A percentile compares a stretch with the other conserved stretches of the same genome.
Evolutionary conservation across 2,797 vertebrate species (phyloP).

Genomic region (Leptodactylus fallax): DNA sequence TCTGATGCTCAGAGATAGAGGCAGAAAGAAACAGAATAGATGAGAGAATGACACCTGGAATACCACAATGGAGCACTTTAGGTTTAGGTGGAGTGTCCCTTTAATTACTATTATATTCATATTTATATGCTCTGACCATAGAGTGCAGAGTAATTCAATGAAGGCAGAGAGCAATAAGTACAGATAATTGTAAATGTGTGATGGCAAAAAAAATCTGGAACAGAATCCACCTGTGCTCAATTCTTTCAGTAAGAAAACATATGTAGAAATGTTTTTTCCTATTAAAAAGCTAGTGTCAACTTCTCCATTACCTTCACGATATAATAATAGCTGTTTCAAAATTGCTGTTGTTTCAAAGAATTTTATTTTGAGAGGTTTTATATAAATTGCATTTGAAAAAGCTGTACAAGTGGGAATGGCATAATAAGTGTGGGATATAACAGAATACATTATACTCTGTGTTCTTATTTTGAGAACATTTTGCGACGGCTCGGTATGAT

Average conservation of each 20-base stretch:
- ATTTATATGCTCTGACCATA: no score
- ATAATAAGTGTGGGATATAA: constrained; percentile 31
- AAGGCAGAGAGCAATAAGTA: neutral
- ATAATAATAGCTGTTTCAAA: constrained; percentile 37
- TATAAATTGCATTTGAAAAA: constrained; percentile 36
- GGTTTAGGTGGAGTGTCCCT: no score
- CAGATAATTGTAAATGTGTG: neutral
- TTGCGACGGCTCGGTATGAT: constrained; percentile 28
- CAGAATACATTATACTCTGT: constrained; percentile 24
- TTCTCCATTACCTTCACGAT: constrained; percentile 3
- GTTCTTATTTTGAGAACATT: constrained; percentile 43
- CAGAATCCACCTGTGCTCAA: neutral
- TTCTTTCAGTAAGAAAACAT: neutral
- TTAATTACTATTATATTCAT: no score
- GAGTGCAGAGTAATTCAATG: no score
- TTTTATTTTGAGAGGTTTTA: constrained; percentile 29
- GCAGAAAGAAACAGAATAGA: no score
- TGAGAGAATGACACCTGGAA: no score
- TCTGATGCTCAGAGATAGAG: no score
- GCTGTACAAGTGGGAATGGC: constrained; percentile 22
- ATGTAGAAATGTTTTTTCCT: neutral
- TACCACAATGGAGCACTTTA: no score
- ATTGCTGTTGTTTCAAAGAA: constrained; percentile 34
- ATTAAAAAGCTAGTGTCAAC: constrained; percentile 1
- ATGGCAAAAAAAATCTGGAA: neutral